phyloP scores from a whole-genome alignment of 2,888 invertebrate species.

The Steinernema scapterisci region DNA sequence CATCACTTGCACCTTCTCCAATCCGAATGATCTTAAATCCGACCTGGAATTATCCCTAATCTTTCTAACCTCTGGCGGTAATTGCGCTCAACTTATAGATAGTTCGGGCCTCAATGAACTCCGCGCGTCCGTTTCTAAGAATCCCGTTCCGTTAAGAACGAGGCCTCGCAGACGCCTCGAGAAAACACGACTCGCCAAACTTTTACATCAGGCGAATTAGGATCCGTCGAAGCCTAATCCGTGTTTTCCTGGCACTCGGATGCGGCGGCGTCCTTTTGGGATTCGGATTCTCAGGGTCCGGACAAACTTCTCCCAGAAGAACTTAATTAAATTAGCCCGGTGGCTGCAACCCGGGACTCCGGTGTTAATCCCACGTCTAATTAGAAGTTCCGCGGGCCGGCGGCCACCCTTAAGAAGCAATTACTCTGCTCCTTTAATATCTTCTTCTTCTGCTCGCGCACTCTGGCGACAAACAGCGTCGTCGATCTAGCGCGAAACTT shows the following conservation, averaged over 20 bases:
- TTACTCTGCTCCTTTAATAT: not conserved
- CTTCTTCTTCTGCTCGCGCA: not conserved
- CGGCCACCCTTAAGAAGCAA: not conserved
- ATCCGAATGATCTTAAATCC: too few species aligned
- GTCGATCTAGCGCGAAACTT: not conserved
- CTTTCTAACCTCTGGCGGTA: not conserved
- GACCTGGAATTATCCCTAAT: too few species aligned
- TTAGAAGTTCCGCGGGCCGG: slow-evolving; percentile 29
- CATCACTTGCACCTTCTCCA: too few species aligned
- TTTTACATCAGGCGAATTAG: slow-evolving; percentile 6
- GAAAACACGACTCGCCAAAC: not conserved
- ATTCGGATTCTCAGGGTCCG: not conserved
- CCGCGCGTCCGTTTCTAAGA: too few species aligned
- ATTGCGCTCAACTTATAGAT: not conserved
- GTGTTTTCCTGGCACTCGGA: not conserved
- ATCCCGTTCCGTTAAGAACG: not conserved
- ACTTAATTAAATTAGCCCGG: not conserved
- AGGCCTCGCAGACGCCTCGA: not conserved
- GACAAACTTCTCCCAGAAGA: not conserved
- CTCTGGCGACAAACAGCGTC: slow-evolving; percentile 9
- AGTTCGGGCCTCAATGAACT: too few species aligned
- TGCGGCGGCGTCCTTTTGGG: not conserved
- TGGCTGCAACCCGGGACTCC: too few species aligned
- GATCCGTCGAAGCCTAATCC: not conserved
- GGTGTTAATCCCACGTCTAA: not conserved